Conservation (phyloP, 2,113 vertebrate genomes). For the Ctenodactylus gundi region DNA sequence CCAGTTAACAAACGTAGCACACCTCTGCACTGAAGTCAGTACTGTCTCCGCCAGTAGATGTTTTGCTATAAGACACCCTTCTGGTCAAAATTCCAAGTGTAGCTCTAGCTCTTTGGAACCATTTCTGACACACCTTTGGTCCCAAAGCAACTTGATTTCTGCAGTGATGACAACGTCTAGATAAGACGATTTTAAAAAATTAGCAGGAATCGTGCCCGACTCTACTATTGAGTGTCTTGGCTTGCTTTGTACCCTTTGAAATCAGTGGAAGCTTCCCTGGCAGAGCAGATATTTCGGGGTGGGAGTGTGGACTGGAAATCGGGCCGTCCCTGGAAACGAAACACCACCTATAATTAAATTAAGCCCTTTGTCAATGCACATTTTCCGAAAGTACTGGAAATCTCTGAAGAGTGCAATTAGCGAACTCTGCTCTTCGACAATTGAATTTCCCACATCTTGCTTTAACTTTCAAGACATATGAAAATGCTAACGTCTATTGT, state of each 20-base stretch:
- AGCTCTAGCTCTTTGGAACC: constrained; percentile 27
- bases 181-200: background rate
- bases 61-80: background rate
- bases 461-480: constrained; percentile 73
- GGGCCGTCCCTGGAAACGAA: constrained; percentile 59
- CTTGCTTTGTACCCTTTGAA: background rate
- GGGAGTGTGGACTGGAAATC: constrained; percentile 41
- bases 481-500: constrained; percentile 75
- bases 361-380: constrained; percentile 42
- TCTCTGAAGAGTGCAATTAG: constrained; percentile 72
- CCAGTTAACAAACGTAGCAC: too few species aligned
- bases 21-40: background rate
- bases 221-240: background rate
- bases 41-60: background rate
- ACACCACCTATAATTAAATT: constrained; percentile 59
- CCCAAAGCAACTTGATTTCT: constrained; percentile 39
- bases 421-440: constrained; percentile 51
- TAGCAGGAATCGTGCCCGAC: background rate
- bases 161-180: constrained; percentile 7
- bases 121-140: background rate
- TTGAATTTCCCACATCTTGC: constrained; percentile 73
- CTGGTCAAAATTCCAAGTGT: constrained; percentile 18
- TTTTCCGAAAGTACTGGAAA: constrained; percentile 70
- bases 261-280: background rate
- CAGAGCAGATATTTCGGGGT: background rate